These are phyloP conservation scores for Pelosia muscerda DNA, from an alignment of 2,888 invertebrate genomes.

Conservation along the genomic window DNA sequence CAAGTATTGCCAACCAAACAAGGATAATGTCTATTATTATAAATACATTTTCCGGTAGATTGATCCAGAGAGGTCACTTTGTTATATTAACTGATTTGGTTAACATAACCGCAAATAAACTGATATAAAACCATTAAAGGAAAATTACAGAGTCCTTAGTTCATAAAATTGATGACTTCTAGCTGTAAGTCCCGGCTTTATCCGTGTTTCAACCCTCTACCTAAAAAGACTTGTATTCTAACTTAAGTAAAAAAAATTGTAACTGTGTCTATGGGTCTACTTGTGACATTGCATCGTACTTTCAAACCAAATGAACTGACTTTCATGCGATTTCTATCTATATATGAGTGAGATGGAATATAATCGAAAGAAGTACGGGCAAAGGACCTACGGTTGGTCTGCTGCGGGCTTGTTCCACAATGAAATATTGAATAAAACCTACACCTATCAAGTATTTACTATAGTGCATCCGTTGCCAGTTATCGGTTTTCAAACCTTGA, in stretches of 20 bases:
- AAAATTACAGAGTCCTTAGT: slow-evolving; percentile 29
- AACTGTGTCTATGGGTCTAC: neutral
- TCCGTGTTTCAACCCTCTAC: neutral
- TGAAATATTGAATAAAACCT: neutral
- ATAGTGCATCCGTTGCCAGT: slow-evolving; percentile 26
- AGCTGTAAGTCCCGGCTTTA: neutral
- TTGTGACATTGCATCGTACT: neutral
- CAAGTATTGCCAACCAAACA: neutral
- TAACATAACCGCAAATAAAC: slow-evolving; percentile 5
- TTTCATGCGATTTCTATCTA: neutral
- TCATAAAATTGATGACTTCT: neutral
- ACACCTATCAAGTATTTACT: neutral
- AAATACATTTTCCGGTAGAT: slow-evolving; percentile 23
- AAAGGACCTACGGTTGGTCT: too few species aligned
- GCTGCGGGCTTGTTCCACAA: too few species aligned
- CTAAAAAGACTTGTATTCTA: neutral
- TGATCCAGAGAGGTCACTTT: slow-evolving; percentile 25
- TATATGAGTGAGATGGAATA: too few species aligned
- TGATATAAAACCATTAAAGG: slow-evolving; percentile 33
- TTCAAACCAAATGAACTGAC: too few species aligned
- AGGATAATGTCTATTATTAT: slow-evolving; percentile 34
- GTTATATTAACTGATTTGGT: slow-evolving; percentile 6
- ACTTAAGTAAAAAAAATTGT: neutral
- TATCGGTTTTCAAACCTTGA: slow-evolving; percentile 39
- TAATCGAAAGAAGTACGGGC: neutral